Base-by-base conservation (phyloP, 2,113 vertebrate species). In the Ochotona curzoniae region DNA sequence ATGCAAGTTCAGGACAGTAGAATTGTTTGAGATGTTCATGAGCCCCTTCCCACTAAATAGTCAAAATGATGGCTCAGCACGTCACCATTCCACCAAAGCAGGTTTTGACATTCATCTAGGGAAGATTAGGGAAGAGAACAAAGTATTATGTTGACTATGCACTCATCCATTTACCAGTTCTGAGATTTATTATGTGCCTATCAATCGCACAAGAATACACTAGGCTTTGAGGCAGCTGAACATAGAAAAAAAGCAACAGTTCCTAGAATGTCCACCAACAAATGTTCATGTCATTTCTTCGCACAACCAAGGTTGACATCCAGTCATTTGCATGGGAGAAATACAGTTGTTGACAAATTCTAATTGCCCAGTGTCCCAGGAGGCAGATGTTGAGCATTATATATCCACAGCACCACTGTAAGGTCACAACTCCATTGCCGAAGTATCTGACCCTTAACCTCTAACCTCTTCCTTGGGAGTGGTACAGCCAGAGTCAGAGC, bases 11-110 rank as follows among this genome's bases (percentile, higher is more conserved):
- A 67, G 23, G 10, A 44, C 0, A 4, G 67, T 26, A 71, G 35
- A 88, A 66, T 2, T 66, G 8, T 64, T 82, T 82, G 61, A 85
- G 60, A 76, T 88, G 61, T 63, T 73, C 38, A 8, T 30, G 25
- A 78, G 3, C 2, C 35, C 49, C 25, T 32, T 30, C 26, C 8
- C 15, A 61, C 8, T 44, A 89, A 69, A 61, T 32, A 76, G 69
- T n/a, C 32, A 80, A 30, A 83, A 76, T 60, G 21, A 67, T n/a
- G 30, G 21, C 32, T n/a, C 83, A 71, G n/a, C 28, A 9, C 60
- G 20, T 81, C 64, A 44, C n/a, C 26, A 85, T 21, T 71, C 84
- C 83, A 81, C 81, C 85, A 44, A 87, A 87, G 95, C 6, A 87
- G 51, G 25, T 63, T 90, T 60, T 91, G 28, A 71, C 18, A 64